These are phyloP conservation scores for Laticauda laticaudata DNA, from an alignment of 2,113 vertebrate species.

Conservation along the genomic window DNA sequence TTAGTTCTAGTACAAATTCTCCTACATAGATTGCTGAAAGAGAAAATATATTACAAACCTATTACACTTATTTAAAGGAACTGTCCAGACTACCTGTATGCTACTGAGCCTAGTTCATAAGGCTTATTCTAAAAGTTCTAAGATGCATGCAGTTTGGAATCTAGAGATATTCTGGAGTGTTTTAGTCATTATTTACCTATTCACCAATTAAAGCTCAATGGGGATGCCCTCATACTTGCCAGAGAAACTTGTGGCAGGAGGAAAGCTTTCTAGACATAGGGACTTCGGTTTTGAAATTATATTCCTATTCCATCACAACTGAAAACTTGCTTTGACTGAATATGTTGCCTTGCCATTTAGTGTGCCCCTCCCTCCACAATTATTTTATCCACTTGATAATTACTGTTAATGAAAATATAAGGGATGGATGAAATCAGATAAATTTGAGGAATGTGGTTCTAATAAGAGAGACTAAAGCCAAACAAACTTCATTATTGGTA, in stretches of 20 bases:
- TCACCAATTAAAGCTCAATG: not conserved
- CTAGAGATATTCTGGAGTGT: not conserved
- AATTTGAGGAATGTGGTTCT: not conserved
- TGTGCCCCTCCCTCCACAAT: not conserved
- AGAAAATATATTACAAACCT: not conserved
- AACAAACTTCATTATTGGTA: not conserved
- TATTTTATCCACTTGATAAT: not conserved
- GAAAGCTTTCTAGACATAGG: not conserved
- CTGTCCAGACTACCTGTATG: not conserved
- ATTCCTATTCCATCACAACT: not conserved
- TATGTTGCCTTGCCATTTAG: not conserved
- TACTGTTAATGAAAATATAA: not conserved
- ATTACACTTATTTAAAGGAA: not conserved
- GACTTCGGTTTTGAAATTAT: not conserved
- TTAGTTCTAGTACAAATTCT: not conserved
- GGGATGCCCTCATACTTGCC: not conserved
- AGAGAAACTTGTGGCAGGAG: not conserved
- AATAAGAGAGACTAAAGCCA: not conserved
- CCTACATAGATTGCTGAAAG: not conserved
- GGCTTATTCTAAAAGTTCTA: not conserved
- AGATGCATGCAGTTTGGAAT: not conserved
- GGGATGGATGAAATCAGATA: not conserved
- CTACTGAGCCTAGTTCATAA: not conserved
- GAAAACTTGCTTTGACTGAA: not conserved
- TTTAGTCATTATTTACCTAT: not conserved